Evolutionary conservation across 2,888 invertebrate genomes (phyloP).

Genomic region (Galerucella nymphaeae): DNA sequence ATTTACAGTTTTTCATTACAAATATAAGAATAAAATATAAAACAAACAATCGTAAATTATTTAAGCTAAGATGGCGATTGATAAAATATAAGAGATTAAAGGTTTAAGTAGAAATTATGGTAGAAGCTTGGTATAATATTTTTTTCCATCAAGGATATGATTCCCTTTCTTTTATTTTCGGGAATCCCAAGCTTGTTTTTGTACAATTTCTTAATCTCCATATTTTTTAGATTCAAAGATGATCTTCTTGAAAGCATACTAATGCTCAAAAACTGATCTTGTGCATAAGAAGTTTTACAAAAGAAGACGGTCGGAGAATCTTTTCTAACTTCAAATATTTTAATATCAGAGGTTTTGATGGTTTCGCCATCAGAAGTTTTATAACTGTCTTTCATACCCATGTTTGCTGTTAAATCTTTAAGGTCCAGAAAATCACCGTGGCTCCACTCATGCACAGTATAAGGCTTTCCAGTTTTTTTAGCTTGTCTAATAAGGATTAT

Average conservation of each 20-base stretch:
- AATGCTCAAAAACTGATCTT: slow-evolving; percentile 18
- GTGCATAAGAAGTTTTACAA: slow-evolving; percentile 34
- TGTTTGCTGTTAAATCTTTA: slow-evolving; percentile 30
- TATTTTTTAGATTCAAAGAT: background rate
- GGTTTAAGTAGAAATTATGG: slow-evolving; percentile 9
- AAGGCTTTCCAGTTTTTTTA: slow-evolving; percentile 32
- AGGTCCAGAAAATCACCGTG: slow-evolving; percentile 33
- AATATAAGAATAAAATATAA: slow-evolving; percentile 6
- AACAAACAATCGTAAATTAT: slow-evolving; percentile 2
- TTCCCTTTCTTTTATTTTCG: background rate
- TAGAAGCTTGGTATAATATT: slow-evolving; percentile 1
- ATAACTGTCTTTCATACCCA: slow-evolving; percentile 31
- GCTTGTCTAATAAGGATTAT: slow-evolving; percentile 23
- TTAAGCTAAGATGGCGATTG: background rate
- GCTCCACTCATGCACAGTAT: slow-evolving; percentile 29
- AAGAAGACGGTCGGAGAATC: slow-evolving; percentile 27
- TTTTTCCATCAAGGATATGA: slow-evolving; percentile 6
- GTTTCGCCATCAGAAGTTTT: slow-evolving; percentile 21
- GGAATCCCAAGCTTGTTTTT: slow-evolving; percentile 1
- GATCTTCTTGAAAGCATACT: slow-evolving; percentile 5
- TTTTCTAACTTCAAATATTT: slow-evolving; percentile 34
- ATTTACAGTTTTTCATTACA: background rate
- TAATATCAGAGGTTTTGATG: slow-evolving; percentile 32
- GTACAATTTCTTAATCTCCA: background rate
- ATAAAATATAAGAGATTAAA: slow-evolving; percentile 5